Evolutionary conservation across 2,797 vertebrate species (phyloP).

Genomic region (Buphagus erythrorhynchus): DNA sequence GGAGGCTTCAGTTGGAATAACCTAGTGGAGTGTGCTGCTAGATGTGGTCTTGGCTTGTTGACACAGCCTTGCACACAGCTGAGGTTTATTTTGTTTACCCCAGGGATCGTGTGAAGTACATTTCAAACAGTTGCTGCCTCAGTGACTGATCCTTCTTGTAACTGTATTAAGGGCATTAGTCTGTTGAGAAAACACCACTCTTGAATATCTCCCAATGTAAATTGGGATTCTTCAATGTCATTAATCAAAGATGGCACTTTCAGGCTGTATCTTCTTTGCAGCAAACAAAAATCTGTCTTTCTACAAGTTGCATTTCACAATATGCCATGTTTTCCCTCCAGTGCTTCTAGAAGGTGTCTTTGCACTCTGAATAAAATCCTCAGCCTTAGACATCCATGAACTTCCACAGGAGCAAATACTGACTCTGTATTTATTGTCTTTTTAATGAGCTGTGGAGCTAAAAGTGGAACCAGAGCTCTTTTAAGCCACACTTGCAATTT

Average conservation of each 20-base stretch:
- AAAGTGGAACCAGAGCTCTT: conserved; percentile 31
- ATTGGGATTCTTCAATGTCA: conserved; percentile 66
- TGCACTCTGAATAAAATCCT: conserved; percentile 62
- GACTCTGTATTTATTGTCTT: conserved; percentile 63
- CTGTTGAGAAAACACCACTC: conserved; percentile 77
- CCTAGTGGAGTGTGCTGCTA: conserved; percentile 70
- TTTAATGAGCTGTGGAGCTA: conserved; percentile 22
- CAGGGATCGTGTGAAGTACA: conserved; percentile 72
- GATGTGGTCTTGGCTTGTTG: conserved; percentile 71
- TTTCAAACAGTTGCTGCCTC: conserved; percentile 77
- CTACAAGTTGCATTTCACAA: conserved; percentile 6
- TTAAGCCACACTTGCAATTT: background rate
- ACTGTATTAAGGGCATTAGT: conserved; percentile 82
- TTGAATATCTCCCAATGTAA: conserved; percentile 63
- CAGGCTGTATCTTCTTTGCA: conserved; percentile 32
- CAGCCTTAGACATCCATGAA: conserved; percentile 62
- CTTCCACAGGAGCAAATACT: conserved; percentile 61
- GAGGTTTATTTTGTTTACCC: conserved; percentile 75
- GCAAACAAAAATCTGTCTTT: conserved; percentile 36
- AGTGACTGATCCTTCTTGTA: conserved; percentile 76
- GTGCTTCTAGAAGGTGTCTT: conserved; percentile 13
- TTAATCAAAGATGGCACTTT: conserved; percentile 61
- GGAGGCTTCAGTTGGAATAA: conserved; percentile 68
- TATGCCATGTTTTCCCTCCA: conserved; percentile 43
- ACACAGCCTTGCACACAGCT: conserved; percentile 73